These are phyloP conservation scores for Gortyna flavago DNA, from an alignment of 2,888 invertebrate genomes.

Conservation along the genomic window DNA sequence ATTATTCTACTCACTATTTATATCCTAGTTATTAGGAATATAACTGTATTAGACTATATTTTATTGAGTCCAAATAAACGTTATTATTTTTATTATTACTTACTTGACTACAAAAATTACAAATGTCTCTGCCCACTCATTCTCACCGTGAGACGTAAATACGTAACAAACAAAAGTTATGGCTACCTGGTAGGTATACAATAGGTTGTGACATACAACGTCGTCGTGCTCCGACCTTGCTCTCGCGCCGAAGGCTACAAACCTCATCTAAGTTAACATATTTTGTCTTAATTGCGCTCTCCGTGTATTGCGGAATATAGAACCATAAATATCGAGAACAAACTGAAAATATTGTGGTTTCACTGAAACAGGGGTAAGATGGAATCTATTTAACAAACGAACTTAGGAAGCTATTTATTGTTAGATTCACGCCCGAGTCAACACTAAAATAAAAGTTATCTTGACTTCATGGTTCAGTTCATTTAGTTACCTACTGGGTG, in stretches of 20 bases:
- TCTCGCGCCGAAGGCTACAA: slow-evolving; percentile 75
- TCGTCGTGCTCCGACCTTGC: slow-evolving; percentile 80
- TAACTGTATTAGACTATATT: too few species aligned
- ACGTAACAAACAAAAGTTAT: slow-evolving; percentile 41
- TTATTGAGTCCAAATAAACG: too few species aligned
- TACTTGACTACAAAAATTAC: slow-evolving; percentile 7
- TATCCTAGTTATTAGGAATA: too few species aligned
- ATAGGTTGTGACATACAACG: slow-evolving; percentile 70
- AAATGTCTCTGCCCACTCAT: slow-evolving; percentile 32
- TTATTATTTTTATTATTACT: too few species aligned
- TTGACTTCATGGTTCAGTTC: not conserved
- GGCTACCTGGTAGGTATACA: slow-evolving; percentile 54
- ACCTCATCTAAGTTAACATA: slow-evolving; percentile 70
- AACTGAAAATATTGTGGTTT: not conserved
- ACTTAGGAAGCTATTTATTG: not conserved
- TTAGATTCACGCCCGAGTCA: not conserved
- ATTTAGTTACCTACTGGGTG: not conserved
- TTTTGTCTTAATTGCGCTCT: slow-evolving; percentile 45
- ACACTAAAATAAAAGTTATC: not conserved
- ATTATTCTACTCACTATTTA: too few species aligned
- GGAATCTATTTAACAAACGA: not conserved
- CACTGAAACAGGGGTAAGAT: too few species aligned
- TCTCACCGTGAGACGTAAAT: slow-evolving; percentile 31
- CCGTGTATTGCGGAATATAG: slow-evolving; percentile 2
- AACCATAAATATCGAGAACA: not conserved